Percentiles rank a stretch among this genome's conserved stretches.
phyloP scores from a whole-genome alignment of 53 echinoderm and acorn worm genomes.

The Stichopus horrens region DNA sequence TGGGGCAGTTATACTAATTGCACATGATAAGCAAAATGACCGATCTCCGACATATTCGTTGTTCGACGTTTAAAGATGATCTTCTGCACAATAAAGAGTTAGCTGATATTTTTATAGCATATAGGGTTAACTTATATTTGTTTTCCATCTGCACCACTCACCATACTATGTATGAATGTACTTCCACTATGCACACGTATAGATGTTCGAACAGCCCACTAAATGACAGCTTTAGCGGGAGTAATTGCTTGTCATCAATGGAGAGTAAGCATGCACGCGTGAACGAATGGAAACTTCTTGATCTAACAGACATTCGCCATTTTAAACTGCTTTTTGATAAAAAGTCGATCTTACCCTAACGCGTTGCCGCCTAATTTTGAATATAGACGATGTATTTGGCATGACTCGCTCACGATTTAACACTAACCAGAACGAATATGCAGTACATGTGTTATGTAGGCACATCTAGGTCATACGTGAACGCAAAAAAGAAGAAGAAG shows the following conservation, averaged over 20 bases:
- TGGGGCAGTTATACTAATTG: too few relatives aligned
- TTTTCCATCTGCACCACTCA: too few relatives aligned
- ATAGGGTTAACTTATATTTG: too few relatives aligned
- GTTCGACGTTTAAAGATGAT: too few relatives aligned
- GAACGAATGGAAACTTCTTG: not conserved
- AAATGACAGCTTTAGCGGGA: constrained; percentile 6
- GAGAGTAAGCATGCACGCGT: constrained; percentile 3
- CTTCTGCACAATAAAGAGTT: too few relatives aligned
- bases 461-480: constrained; percentile 14
- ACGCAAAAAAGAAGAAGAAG: not conserved
- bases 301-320: not conserved
- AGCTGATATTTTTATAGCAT: too few relatives aligned
- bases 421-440: not conserved
- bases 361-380: not conserved
- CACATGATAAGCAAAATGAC: too few relatives aligned
- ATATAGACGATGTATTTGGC: not conserved
- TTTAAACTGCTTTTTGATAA: constrained; percentile 1
- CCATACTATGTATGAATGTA: too few relatives aligned
- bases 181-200: too few relatives aligned
- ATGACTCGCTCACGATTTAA: not conserved
- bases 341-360: not conserved
- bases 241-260: constrained; percentile 7
- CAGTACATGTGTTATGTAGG: not conserved
- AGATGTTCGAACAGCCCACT: not conserved
- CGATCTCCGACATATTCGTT: too few relatives aligned